phyloP scores from a whole-genome alignment of 2,888 invertebrate species.

The Leucania comma region DNA sequence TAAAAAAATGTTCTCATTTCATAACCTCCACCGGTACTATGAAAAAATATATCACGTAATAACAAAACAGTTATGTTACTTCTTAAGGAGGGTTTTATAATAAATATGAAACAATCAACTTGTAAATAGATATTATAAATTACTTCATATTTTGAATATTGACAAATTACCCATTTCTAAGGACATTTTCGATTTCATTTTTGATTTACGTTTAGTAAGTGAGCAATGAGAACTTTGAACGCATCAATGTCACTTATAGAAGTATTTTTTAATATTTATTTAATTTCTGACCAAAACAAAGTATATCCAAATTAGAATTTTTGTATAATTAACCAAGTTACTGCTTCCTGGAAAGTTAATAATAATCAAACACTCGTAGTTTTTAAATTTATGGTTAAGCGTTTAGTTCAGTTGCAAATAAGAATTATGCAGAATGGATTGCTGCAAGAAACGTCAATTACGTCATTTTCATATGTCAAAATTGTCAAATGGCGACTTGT shows the following conservation, averaged over 20 bases:
- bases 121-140: conserved; percentile 85
- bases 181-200: conserved; percentile 75
- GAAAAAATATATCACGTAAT: conserved; percentile 72
- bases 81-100: conserved; percentile 70
- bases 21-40: conserved; percentile 85
- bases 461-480: conserved; percentile 52
- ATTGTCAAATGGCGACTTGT: conserved; percentile 76
- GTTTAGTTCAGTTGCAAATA: conserved; percentile 10
- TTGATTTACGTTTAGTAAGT: conserved; percentile 59
- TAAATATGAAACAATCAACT: conserved; percentile 85
- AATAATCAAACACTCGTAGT: neutral
- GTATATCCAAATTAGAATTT: rapidly evolving
- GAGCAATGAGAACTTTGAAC: neutral
- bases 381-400: neutral
- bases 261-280: neutral
- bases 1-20: conserved; percentile 73
- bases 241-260: neutral
- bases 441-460: conserved; percentile 49
- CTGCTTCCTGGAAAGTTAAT: rapidly evolving
- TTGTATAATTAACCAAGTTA: neutral
- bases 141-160: conserved; percentile 84
- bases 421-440: neutral
- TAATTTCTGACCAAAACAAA: rapidly evolving
- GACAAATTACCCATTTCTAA: conserved; percentile 77
- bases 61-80: conserved; percentile 68